Base-by-base conservation (phyloP, 64 coral and sea anemone genomes). In the Astreopora myriophthalma region DNA sequence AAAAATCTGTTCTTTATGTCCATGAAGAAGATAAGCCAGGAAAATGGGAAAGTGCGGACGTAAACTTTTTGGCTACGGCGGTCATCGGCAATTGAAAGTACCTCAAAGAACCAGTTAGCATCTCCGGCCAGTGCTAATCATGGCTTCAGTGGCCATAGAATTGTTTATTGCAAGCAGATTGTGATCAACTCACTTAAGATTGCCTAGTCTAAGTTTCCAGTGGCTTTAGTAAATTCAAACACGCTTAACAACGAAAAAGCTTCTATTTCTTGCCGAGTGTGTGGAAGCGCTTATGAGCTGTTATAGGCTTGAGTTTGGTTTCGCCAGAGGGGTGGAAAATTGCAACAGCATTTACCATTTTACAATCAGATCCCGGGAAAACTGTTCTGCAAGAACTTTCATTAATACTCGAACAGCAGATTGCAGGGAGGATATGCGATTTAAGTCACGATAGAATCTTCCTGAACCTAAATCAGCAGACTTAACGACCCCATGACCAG, bases 11-110 rank as follows among this genome's bases (percentile, higher is more conserved):
- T 34, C 24, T 93, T 37, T 93, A 78, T 75, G 71, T 97, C 20
- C 91, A 84, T 32, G 73, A 85, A 31, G 79, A 83, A 35, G 79
- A 83, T 11, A 64, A 22, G 1, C 79, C 57, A 64, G 79, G 79
- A 11, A 94, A 78, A 87, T 97, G 95, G 95, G 95, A 94, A 29
- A 94, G 58, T 48, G 62, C 87, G 64, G 91, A 97, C 64, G 87
- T 82, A 6, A 32, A 69, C 11, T 97, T 97, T 87, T 36, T 66
- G 24, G 92, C 79, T 72, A 92, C 95, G 46, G 17, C 95, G 46
- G 17, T 97, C 31, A 24, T 94, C 49, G 48, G 57, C 22, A 76
- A 76, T 48, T 86, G 26, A 86, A 63, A 24, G 31, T 23, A 32
- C 32, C 76, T 1, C 6, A 34, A 34, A 28, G 5, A 14, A 60